Conservation (phyloP, 92 coral and sea anemone genomes). For the Paragorgia papillata region DNA sequence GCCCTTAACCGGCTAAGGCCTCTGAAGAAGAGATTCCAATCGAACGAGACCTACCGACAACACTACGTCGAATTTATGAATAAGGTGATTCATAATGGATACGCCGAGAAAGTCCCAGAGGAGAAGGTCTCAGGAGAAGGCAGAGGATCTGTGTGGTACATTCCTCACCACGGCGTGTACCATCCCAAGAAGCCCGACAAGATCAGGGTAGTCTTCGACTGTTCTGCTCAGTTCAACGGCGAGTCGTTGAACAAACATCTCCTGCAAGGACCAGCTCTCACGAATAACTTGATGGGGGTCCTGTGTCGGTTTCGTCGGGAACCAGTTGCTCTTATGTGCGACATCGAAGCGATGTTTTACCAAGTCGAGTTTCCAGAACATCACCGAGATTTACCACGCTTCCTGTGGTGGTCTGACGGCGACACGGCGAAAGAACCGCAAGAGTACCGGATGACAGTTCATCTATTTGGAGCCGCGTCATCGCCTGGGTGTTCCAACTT, state of each 20-base stretch:
- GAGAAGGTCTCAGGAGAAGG: too few relatives aligned
- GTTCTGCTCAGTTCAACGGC: neutral
- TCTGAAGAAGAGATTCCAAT: constrained; percentile 22
- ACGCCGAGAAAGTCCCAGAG: too few relatives aligned
- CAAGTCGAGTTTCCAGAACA: neutral
- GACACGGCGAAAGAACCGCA: neutral
- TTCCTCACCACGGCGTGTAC: constrained; percentile 32
- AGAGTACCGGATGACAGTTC: constrained; percentile 5
- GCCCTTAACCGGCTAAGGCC: constrained; percentile 15
- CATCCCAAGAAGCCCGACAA: constrained; percentile 27
- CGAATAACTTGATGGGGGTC: constrained; percentile 7
- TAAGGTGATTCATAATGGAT: constrained; percentile 5
- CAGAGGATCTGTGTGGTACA: too few relatives aligned
- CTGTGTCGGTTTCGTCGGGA: neutral
- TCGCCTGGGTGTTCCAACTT: neutral
- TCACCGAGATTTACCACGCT: too few relatives aligned
- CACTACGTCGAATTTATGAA: constrained; percentile 37
- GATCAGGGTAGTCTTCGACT: constrained; percentile 37
- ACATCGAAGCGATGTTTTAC: neutral
- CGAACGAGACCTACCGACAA: too few relatives aligned
- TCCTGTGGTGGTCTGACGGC: constrained; percentile 1
- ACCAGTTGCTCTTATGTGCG: neutral
- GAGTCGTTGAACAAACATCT: constrained; percentile 24
- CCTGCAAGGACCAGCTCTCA: constrained; percentile 7
- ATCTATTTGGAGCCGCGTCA: neutral